Evolutionary conservation across 2,888 invertebrate genomes (phyloP), one percentile per base, ranked within the genome.

Genomic region (Tyria jacobaeae): DNA sequence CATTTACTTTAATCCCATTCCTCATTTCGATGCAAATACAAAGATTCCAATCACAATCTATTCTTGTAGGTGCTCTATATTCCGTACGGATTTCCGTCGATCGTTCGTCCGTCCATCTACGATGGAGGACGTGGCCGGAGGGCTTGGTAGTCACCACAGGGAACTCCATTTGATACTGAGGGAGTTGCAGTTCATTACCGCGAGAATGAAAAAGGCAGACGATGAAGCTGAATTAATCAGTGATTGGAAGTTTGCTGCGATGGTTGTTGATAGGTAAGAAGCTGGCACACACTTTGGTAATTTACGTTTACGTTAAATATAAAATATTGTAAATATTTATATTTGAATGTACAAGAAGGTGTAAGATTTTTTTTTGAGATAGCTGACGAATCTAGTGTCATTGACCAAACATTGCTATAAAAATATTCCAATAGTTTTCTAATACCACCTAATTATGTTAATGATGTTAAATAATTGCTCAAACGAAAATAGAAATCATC

Each of bases 221-320:
- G 98, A 98, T 82, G 98, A 98, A 86, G 97, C 97, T 62, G 98
- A 99, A 88, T 95, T 98, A 76, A 98, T 98, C 81, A 98, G 97
- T 92, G 99, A 99, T 90, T 99, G 99, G 99, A 99, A 98, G 90
- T 99, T 99, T 89, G 99, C 99, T 62, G 99, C 99, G 75, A 98
- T 99, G 98, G 99, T 99, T 88, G 98, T 99, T 88, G 99, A 99
- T 94, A 96, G 98, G 95, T 96, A 71, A 87, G 79, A 3, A 6
- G 1, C 17, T 14, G 5, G 35, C 3, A 9, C 14, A 34, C 1
- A 14, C 21, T 51, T 49, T 34, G n/a, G 21, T 21, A 1, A 1
- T 5, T 10, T 0, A 3, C 10, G 21, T 41, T 21, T 10, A 21
- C 10, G 3, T 12, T 44, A 21, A 21, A 21, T 12, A 12, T 1